phyloP scores from a whole-genome alignment of 2,888 invertebrate species.

The Heteromurus nitidus region DNA sequence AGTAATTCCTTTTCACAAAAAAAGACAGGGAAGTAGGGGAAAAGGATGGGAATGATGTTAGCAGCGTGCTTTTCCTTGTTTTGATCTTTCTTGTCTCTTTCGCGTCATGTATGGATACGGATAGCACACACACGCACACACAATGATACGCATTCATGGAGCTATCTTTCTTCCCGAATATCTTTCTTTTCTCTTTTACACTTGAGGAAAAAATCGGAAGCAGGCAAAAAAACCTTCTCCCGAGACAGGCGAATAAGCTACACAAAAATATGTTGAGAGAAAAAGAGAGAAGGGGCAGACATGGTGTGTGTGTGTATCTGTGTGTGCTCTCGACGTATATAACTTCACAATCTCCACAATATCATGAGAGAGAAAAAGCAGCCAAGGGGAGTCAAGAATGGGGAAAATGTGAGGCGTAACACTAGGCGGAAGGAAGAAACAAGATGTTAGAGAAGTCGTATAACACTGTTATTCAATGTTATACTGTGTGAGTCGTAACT shows the following conservation, averaged over 20 bases:
- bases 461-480: too few species aligned
- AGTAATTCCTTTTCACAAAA: conserved; percentile 24
- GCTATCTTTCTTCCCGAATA: neutral
- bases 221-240: neutral
- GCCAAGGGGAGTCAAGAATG: conserved; percentile 11
- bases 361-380: conserved; percentile 19
- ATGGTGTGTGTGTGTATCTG: neutral
- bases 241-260: conserved; percentile 21
- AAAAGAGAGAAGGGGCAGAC: neutral
- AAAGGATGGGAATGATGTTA: conserved; percentile 8
- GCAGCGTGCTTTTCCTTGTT: conserved; percentile 39
- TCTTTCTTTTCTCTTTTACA: conserved; percentile 6
- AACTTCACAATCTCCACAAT: conserved; percentile 13
- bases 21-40: conserved; percentile 7
- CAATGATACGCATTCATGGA: neutral
- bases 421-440: conserved; percentile 3
- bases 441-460: conserved; percentile 17
- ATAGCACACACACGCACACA: neutral
- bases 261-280: neutral
- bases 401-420: conserved; percentile 22
- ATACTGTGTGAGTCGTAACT: too few species aligned
- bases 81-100: conserved; percentile 39
- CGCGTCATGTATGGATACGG: conserved; percentile 11
- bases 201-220: conserved; percentile 23
- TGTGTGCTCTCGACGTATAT: too few species aligned